These are phyloP conservation scores for Esperia sulphurella DNA, from an alignment of 2,888 invertebrate species.

Conservation along the genomic window DNA sequence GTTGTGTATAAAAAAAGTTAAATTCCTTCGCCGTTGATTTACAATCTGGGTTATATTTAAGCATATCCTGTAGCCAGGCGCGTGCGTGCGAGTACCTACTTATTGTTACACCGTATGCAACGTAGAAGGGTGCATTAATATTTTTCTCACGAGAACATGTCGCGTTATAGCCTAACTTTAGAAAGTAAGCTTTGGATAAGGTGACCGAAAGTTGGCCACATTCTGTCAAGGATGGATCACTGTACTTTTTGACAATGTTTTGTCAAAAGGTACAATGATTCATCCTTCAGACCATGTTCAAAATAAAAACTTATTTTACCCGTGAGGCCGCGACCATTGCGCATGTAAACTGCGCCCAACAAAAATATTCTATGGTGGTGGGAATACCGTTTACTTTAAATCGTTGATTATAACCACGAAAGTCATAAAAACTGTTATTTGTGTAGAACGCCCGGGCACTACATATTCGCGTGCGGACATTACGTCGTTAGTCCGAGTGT, in stretches of 20 bases:
- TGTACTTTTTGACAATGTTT: too few relatives aligned
- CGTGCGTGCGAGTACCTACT: constrained; percentile 32
- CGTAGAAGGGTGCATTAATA: constrained; percentile 19
- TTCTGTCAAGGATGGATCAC: too few relatives aligned
- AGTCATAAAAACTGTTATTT: too few relatives aligned
- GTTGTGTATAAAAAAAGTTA: constrained; percentile 22
- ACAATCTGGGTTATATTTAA: constrained; percentile 47
- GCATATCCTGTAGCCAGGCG: constrained; percentile 43
- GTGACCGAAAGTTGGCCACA: too few relatives aligned
- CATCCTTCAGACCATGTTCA: too few relatives aligned
- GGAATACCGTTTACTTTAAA: too few relatives aligned
- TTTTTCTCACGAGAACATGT: not conserved
- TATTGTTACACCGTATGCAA: constrained; percentile 16
- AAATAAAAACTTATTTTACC: too few relatives aligned
- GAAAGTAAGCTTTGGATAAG: too few relatives aligned
- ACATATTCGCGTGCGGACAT: constrained; percentile 14
- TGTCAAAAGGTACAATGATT: too few relatives aligned
- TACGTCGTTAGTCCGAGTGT: constrained; percentile 35
- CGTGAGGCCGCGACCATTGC: not conserved
- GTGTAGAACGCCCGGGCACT: not conserved
- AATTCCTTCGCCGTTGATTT: constrained; percentile 31
- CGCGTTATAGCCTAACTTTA: too few relatives aligned
- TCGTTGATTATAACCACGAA: too few relatives aligned
- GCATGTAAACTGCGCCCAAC: not conserved
- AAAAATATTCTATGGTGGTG: not conserved